Evolutionary conservation across 2,797 vertebrate species (phyloP).

Genomic region (Geotrypetes seraphini): DNA sequence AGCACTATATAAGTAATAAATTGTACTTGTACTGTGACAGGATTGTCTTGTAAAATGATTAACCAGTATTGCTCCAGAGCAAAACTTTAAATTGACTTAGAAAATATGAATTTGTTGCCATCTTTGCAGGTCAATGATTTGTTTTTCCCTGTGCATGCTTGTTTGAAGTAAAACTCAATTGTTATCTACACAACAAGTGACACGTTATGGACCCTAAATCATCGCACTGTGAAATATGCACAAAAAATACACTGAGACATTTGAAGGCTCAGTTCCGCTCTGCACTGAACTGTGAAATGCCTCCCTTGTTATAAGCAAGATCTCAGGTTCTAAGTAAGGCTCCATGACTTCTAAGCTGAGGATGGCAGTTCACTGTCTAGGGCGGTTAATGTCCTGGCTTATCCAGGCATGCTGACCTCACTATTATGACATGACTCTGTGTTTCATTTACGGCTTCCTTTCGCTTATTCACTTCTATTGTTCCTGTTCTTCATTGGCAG

Average conservation of each 20-base stretch:
- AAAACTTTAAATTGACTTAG: constrained; percentile 37
- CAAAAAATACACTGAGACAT: constrained; percentile 58
- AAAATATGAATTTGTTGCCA: constrained; percentile 43
- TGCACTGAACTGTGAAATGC: constrained; percentile 62
- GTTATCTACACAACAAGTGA: constrained; percentile 55
- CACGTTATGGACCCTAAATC: constrained; percentile 59
- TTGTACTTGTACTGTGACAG: too few species aligned
- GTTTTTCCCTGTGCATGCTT: constrained; percentile 46
- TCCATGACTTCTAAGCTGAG: constrained; percentile 56
- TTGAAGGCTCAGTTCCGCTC: constrained; percentile 56
- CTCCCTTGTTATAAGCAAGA: constrained; percentile 50
- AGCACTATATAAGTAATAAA: too few species aligned
- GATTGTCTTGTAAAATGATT: constrained; percentile 13
- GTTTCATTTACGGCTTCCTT: constrained; percentile 93
- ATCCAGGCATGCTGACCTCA: constrained; percentile 89
- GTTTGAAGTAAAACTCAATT: constrained; percentile 53
- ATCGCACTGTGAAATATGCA: constrained; percentile 58
- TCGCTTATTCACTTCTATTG: constrained; percentile 69
- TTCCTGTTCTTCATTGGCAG: constrained; percentile 36
- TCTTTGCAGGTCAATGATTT: constrained; percentile 53
- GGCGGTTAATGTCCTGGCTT: constrained; percentile 76
- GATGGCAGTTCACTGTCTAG: constrained; percentile 57
- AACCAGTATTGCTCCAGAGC: constrained; percentile 28
- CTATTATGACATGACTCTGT: constrained; percentile 84
- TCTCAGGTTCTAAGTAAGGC: constrained; percentile 52